phyloP scores from a whole-genome alignment of 2,888 invertebrate species.

The Girardia tigrina region DNA sequence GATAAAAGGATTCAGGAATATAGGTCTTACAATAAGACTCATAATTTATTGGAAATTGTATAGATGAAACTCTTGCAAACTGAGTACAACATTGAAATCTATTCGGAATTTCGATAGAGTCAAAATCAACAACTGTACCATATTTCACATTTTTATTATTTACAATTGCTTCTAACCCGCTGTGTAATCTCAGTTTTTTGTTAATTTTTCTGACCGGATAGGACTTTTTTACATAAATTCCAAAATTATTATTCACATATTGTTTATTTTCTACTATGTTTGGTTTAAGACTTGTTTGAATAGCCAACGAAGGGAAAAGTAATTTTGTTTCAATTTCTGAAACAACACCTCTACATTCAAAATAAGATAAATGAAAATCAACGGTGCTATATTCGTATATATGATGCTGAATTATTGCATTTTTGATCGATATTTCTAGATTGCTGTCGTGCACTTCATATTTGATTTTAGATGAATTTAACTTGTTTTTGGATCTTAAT shows the following conservation, averaged over 20 bases:
- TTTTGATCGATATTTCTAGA: not conserved
- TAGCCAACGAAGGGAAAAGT: not conserved
- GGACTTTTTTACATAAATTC: not conserved
- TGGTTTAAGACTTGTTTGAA: not conserved
- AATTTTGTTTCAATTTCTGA: not conserved
- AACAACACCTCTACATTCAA: not conserved
- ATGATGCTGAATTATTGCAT: not conserved
- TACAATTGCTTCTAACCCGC: not conserved
- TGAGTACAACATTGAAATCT: slow-evolving; percentile 2
- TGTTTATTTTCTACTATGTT: not conserved
- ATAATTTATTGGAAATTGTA: not conserved
- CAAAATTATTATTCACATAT: not conserved
- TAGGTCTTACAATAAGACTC: not conserved
- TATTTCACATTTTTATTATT: not conserved
- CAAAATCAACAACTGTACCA: not conserved
- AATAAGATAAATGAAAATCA: not conserved
- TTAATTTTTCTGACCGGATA: slow-evolving; percentile 1
- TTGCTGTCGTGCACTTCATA: no score
- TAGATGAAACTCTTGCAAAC: not conserved
- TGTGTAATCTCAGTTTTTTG: not conserved
- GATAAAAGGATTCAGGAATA: not conserved
- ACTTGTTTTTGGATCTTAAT: not conserved
- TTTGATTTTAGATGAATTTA: not conserved
- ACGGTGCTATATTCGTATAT: not conserved
- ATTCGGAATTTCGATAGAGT: not conserved